Evolutionary conservation across 64 coral and sea anemone species (phyloP).

Genomic region (Pachyseris speciosa): DNA sequence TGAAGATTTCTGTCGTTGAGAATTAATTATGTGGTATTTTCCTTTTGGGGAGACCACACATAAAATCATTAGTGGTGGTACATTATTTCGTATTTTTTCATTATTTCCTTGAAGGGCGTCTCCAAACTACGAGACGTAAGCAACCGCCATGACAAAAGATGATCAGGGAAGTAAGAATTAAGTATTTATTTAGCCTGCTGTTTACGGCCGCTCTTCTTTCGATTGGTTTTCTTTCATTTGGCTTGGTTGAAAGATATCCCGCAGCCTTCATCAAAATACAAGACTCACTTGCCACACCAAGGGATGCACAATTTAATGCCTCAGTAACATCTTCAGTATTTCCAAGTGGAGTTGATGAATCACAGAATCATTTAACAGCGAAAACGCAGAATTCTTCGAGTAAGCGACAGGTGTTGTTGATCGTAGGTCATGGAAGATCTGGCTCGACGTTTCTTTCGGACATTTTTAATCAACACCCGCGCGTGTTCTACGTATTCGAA

Average conservation of each 20-base stretch:
- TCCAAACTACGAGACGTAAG: background rate
- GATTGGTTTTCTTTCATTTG: background rate
- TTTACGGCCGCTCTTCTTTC: background rate
- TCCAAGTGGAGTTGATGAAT: background rate
- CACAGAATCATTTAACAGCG: background rate
- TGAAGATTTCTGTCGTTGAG: background rate
- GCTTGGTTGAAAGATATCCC: background rate
- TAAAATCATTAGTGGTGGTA: too few species aligned
- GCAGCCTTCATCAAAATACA: background rate
- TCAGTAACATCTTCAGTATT: background rate
- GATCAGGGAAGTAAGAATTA: background rate
- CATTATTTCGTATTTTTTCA: too few species aligned
- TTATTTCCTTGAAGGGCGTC: background rate
- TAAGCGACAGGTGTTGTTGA: conserved; percentile 14
- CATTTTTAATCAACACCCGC: conserved; percentile 44
- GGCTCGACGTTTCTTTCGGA: conserved; percentile 58
- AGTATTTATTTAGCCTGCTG: background rate
- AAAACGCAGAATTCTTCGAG: background rate
- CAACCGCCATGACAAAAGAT: too few species aligned
- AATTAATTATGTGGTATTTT: background rate
- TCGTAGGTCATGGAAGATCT: conserved; percentile 60
- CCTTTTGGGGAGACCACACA: background rate
- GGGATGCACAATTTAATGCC: background rate
- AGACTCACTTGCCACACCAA: background rate
- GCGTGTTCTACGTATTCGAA: conserved; percentile 60